Evolutionary conservation across 1,140 invertebrate genomes (phyloP).

Genomic region (Augochlora pura): DNA sequence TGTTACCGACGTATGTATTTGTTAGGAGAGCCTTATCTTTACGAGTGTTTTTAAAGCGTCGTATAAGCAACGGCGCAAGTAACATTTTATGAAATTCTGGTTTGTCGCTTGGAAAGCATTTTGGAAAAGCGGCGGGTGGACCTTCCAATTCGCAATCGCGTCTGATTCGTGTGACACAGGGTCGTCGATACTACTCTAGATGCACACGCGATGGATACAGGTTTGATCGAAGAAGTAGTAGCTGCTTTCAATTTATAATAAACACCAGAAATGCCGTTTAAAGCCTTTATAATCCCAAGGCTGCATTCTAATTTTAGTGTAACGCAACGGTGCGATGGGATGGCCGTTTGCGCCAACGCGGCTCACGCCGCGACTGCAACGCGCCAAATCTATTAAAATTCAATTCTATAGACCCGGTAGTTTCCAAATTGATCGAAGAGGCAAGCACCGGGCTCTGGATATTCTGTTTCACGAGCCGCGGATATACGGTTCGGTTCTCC

Average conservation of each 20-base stretch:
- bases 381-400: constrained; percentile 59
- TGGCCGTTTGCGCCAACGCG: constrained; percentile 28
- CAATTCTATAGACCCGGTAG: constrained; percentile 45
- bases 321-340: not conserved
- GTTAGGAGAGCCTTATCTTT: too few species aligned
- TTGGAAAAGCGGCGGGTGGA: too few species aligned
- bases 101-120: too few species aligned
- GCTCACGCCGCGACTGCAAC: constrained; percentile 52
- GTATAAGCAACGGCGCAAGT: too few species aligned
- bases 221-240: constrained; percentile 13
- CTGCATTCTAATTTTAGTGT: constrained; percentile 56
- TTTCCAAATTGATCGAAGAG: constrained; percentile 26
- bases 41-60: too few species aligned
- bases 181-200: not conserved
- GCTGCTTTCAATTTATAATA: constrained; percentile 15
- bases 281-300: constrained; percentile 45
- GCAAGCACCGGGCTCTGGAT: not conserved
- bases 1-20: too few species aligned
- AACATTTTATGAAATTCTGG: too few species aligned
- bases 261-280: constrained; percentile 16
- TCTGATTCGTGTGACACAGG: not conserved
- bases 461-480: too few species aligned
- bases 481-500: not conserved
- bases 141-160: too few species aligned
- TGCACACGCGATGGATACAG: not conserved